Evolutionary conservation across 1,140 invertebrate species (phyloP), one percentile per base, ranked within the genome.

Genomic region (Calycopis cecrops): DNA sequence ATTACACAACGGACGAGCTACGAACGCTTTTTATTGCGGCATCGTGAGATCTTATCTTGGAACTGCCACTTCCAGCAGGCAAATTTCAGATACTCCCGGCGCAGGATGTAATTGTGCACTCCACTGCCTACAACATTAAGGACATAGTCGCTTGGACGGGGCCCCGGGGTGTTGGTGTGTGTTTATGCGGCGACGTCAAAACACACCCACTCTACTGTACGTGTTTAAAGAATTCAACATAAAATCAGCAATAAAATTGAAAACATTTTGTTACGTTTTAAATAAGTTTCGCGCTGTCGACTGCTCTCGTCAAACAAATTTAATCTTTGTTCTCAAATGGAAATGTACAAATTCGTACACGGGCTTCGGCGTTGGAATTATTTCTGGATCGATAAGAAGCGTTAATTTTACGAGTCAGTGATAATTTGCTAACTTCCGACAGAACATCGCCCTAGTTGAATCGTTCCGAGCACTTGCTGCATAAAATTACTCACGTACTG

Each of bases 351-450:
- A 67, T 70, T 84, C 58, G 65, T 65, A 54, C 63, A 70, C 48
- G 38, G 21, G 48, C 56, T 54, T 65, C 63, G 62, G 69, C 63
- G 75, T 59, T 69, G 69, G 84, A 80, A 85, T 83, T 76, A 87
- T 82, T 79, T 82, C 72, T 78, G 71, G 69, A 76, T 83, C 84
- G 84, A 87, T 87, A 87, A 85, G 79, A 78, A 79, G 79, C 80
- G 84, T 87, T 87, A 85, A 85, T 85, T 87, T 87, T 85, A 87
- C 82, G 84, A 87, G 65, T 76, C 71, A 80, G 79, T 83, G 84
- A 87, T 87, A 87, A 87, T 87, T 85, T 85, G 80, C 82, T 79
- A 85, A 85, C 82, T 87, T 87, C 84, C 84, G 84, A 85, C 79
- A 75, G 76, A 75, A 68, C 71, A 81, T 79, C 78, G 77, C 79